Conservation (phyloP, 2,888 invertebrate species). For the Hypomecis atomaria region DNA sequence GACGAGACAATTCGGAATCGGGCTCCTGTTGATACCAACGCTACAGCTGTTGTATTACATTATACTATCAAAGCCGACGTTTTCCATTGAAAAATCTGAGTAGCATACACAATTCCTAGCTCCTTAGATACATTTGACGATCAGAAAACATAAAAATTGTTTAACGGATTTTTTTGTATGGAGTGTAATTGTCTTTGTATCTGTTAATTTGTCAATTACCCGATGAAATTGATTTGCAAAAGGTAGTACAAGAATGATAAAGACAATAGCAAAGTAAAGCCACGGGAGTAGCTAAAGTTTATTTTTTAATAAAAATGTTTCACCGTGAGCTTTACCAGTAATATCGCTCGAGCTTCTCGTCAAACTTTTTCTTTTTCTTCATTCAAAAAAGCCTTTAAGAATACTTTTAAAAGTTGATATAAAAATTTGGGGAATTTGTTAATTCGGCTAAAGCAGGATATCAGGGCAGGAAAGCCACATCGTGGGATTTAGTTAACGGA, state of each 20-base stretch:
- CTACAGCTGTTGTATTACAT: conserved; percentile 4
- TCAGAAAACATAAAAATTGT: too few relatives aligned
- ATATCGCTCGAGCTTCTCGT: conserved; percentile 4
- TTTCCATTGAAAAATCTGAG: not conserved
- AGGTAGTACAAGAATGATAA: not conserved
- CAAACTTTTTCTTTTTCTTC: conserved; percentile 11
- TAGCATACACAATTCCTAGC: too few relatives aligned
- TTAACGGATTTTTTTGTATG: too few relatives aligned
- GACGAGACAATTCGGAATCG: conserved; percentile 54
- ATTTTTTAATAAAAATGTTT: conserved; percentile 10
- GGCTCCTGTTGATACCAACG: conserved; percentile 18
- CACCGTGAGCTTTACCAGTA: not conserved
- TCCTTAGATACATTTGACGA: too few relatives aligned
- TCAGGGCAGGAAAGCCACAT: not conserved
- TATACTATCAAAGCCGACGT: not conserved
- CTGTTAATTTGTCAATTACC: too few relatives aligned
- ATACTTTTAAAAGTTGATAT: conserved; percentile 10
- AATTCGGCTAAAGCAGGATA: conserved; percentile 16
- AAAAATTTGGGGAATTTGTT: conserved; percentile 4
- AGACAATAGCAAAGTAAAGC: not conserved
- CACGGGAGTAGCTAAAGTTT: not conserved
- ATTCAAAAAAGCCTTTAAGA: conserved; percentile 9
- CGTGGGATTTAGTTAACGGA: not conserved
- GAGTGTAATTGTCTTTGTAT: too few relatives aligned
- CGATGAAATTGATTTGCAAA: not conserved